A percentile compares a stretch with the other conserved stretches of the same genome.
Conservation (phyloP, 2,113 vertebrate species). For the Emydocephalus ijimae region DNA sequence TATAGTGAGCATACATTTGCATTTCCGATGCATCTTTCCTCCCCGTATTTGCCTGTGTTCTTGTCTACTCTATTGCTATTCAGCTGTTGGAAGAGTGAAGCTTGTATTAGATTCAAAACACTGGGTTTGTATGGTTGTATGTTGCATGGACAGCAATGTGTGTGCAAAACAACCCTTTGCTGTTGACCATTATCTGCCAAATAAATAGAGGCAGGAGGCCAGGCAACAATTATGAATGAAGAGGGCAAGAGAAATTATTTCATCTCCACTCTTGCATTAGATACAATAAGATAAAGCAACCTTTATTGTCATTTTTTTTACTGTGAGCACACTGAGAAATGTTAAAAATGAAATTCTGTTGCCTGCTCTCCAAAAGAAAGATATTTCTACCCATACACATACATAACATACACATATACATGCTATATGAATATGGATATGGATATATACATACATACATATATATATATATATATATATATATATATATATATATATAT, state of each 20-base stretch:
- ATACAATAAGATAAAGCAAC: not conserved
- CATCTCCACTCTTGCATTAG: not conserved
- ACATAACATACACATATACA: not conserved
- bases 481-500: too few relatives aligned
- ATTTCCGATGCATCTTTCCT: not conserved
- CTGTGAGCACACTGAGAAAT: not conserved
- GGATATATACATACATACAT: too few relatives aligned
- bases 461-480: not conserved
- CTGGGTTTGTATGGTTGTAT: not conserved
- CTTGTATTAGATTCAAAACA: not conserved
- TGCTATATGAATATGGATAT: too few relatives aligned
- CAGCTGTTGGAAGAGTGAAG: not conserved
- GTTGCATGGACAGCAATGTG: not conserved
- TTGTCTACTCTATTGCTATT: not conserved
- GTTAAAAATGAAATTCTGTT: not conserved
- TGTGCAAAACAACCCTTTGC: too few relatives aligned
- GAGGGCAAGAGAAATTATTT: not conserved
- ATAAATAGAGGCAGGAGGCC: not conserved
- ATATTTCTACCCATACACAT: not conserved
- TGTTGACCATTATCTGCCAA: not conserved
- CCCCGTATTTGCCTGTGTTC: not conserved
- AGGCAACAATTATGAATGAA: not conserved
- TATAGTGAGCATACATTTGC: not conserved
- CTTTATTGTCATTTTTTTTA: not conserved
- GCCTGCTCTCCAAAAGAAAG: not conserved